Percentiles rank a stretch among this genome's conserved stretches.
Conservation (phyloP, 2,888 invertebrate species). For the Ormyrus rosae region DNA sequence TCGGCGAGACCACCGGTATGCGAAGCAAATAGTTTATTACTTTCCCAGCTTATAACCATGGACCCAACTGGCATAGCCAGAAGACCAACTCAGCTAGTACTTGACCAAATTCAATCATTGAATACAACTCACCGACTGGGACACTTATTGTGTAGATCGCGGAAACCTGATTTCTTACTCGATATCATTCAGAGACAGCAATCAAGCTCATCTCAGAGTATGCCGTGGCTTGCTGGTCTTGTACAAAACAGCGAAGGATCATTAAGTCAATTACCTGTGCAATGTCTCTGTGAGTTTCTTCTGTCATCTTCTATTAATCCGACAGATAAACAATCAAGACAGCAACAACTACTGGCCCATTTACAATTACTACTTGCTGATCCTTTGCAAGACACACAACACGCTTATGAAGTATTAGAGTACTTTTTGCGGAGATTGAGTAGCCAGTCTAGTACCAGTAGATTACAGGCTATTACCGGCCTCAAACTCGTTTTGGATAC, state of each 20-base stretch:
- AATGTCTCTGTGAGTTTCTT: slow-evolving; percentile 97
- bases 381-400: slow-evolving; percentile 77
- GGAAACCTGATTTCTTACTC: slow-evolving; percentile 93
- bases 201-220: slow-evolving; percentile 92
- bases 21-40: slow-evolving; percentile 90
- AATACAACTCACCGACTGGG: slow-evolving; percentile 90
- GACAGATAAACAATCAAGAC: slow-evolving; percentile 83
- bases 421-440: slow-evolving; percentile 92
- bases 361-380: slow-evolving; percentile 80
- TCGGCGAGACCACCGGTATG: slow-evolving; percentile 93
- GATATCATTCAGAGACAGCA: slow-evolving; percentile 91
- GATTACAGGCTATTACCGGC: slow-evolving; percentile 86
- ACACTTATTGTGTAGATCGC: slow-evolving; percentile 89
- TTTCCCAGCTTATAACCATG: slow-evolving; percentile 90
- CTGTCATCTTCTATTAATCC: slow-evolving; percentile 82
- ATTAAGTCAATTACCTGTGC: slow-evolving; percentile 93
- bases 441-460: slow-evolving; percentile 86
- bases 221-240: slow-evolving; percentile 97
- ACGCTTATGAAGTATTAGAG: slow-evolving; percentile 90
- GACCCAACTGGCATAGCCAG: slow-evolving; percentile 90
- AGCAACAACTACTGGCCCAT: slow-evolving; percentile 84
- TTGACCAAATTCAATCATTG: slow-evolving; percentile 87
- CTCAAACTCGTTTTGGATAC: slow-evolving; percentile 83
- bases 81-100: slow-evolving; percentile 85
- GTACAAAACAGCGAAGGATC: slow-evolving; percentile 94